A percentile compares a stretch with the other conserved stretches of the same genome.
These are phyloP conservation scores for Kryptolebias marmoratus DNA, from an alignment of 2,113 vertebrate species.

Conservation along the genomic window DNA sequence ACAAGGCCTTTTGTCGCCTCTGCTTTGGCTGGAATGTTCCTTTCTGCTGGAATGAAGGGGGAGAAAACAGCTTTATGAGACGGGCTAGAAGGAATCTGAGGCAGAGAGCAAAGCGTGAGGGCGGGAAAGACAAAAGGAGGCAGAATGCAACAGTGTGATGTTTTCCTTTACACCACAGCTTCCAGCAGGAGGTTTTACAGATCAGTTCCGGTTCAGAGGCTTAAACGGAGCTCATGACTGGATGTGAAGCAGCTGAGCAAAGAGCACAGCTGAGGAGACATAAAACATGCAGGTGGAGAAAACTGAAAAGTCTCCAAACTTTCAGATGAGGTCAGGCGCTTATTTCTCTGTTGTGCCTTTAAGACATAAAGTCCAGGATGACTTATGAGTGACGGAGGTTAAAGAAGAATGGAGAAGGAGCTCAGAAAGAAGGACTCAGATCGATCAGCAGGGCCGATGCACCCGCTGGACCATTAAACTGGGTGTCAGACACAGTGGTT, in stretches of 20 bases:
- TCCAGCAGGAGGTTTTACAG: neutral
- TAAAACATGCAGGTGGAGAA: constrained; percentile 15
- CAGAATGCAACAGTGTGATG: constrained; percentile 1
- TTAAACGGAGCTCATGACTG: constrained; percentile 21
- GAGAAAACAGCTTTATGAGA: constrained; percentile 2
- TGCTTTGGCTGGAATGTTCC: constrained; percentile 53
- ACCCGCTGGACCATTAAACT: constrained; percentile 62
- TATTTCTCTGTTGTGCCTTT: constrained; percentile 42
- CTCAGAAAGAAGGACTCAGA: constrained; percentile 50
- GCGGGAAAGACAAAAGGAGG: constrained; percentile 27
- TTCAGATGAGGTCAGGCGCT: constrained; percentile 33
- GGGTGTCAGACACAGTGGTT: constrained; percentile 55
- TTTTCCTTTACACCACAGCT: constrained; percentile 2
- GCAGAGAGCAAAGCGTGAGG: neutral
- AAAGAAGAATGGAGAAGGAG: constrained; percentile 64
- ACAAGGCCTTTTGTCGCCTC: constrained; percentile 53
- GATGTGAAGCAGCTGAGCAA: constrained; percentile 3
- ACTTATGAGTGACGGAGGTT: constrained; percentile 61
- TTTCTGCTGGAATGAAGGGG: constrained; percentile 41
- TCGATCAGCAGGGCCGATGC: constrained; percentile 55
- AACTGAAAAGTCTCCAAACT: constrained; percentile 26
- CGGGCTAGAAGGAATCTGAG: constrained; percentile 33
- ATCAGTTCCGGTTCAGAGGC: constrained; percentile 13
- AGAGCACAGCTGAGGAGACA: constrained; percentile 9
- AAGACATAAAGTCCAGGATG: constrained; percentile 58